Percentiles rank a stretch among this genome's conserved stretches.
phyloP scores from a whole-genome alignment of 2,888 invertebrate genomes.

The Leptinotarsa rubiginosa region DNA sequence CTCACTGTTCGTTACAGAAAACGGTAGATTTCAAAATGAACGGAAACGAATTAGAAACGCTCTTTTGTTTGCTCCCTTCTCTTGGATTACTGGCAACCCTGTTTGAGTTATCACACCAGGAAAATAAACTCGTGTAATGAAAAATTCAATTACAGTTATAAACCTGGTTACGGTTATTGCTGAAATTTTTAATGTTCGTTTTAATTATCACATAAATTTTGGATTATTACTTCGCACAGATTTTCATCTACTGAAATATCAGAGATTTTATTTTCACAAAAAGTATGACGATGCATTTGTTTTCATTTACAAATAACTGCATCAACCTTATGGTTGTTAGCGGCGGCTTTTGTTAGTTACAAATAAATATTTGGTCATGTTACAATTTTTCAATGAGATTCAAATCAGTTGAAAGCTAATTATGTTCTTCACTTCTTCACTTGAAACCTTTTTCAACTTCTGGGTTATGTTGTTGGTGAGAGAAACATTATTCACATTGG shows the following conservation, averaged over 20 bases:
- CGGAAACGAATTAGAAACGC: not conserved
- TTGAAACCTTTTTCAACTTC: no score
- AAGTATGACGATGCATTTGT: no score
- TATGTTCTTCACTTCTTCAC: no score
- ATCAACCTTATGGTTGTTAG: no score
- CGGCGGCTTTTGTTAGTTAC: no score
- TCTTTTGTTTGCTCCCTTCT: not conserved
- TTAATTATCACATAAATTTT: constrained; percentile 23
- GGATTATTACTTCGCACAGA: not conserved
- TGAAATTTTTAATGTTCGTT: constrained; percentile 18
- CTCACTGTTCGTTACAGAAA: no score
- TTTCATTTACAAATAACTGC: no score
- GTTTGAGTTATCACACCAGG: constrained; percentile 12
- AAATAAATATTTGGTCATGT: no score
- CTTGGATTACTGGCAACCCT: not conserved
- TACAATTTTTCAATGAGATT: no score
- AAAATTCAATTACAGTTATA: constrained; percentile 15
- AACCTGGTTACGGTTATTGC: constrained; percentile 17
- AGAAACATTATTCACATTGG: no score
- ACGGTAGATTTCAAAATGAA: not conserved
- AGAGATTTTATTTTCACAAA: not conserved
- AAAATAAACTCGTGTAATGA: constrained; percentile 18
- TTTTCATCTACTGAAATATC: not conserved
- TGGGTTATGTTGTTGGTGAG: no score
- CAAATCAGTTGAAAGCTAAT: no score